These are phyloP conservation scores for Rhinophrynus dorsalis DNA, from an alignment of 2,797 vertebrate species.

Conservation along the genomic window DNA sequence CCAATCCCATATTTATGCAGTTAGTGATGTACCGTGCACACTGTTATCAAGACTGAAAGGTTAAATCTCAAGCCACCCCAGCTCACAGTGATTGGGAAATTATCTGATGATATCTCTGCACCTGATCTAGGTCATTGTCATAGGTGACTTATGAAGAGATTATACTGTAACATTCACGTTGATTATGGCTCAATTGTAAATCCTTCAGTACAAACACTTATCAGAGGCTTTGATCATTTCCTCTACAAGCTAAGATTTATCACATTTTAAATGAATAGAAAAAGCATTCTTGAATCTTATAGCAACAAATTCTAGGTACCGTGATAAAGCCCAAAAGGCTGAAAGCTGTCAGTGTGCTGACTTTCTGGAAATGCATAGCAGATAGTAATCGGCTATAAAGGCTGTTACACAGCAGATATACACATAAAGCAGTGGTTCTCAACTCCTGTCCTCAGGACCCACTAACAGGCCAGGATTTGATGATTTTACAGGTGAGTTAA, in stretches of 20 bases:
- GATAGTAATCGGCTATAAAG: too few species aligned
- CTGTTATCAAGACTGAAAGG: not conserved
- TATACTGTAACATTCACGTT: not conserved
- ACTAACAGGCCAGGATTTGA: too few species aligned
- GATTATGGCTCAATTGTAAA: not conserved
- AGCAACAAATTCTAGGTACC: too few species aligned
- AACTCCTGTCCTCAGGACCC: too few species aligned
- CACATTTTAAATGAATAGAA: too few species aligned
- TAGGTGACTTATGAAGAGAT: not conserved
- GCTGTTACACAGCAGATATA: too few species aligned
- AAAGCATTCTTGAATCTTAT: too few species aligned
- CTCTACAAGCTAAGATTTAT: not conserved
- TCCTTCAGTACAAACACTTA: not conserved
- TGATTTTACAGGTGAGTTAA: too few species aligned
- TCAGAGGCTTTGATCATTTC: not conserved
- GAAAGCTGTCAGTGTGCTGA: too few species aligned
- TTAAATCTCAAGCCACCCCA: not conserved
- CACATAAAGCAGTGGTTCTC: too few species aligned
- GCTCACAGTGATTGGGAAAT: not conserved
- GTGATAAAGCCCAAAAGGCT: too few species aligned
- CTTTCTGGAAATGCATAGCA: too few species aligned
- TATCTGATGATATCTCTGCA: not conserved
- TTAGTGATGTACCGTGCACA: not conserved
- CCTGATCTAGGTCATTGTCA: not conserved
- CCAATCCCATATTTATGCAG: conserved; percentile 4